Percentiles rank a stretch among this genome's conserved stretches.
phyloP scores from a whole-genome alignment of 1,140 invertebrate species.

The Microplitis mediator region DNA sequence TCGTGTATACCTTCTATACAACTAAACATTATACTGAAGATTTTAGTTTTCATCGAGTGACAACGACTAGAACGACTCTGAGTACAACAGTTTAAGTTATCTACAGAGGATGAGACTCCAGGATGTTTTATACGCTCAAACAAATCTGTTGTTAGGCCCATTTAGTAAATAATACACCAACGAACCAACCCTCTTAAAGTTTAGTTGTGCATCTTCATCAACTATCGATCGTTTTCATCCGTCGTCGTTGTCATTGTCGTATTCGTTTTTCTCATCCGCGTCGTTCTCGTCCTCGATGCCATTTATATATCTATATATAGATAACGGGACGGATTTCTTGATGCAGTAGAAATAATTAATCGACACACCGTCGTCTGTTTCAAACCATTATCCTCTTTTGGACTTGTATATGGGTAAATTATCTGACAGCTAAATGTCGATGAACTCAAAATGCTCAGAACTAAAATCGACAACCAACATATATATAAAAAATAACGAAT shows the following conservation, averaged over 20 bases:
- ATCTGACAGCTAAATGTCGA: not conserved
- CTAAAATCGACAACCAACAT: not conserved
- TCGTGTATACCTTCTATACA: no score
- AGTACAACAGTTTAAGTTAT: not conserved
- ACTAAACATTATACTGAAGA: no score
- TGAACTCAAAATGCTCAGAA: not conserved
- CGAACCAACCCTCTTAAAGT: slow-evolving; percentile 1
- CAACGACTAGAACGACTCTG: slow-evolving; percentile 31
- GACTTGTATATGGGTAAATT: not conserved
- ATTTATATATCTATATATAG: no score
- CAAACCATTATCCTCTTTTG: not conserved
- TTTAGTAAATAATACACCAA: slow-evolving; percentile 12
- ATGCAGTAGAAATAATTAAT: slow-evolving; percentile 6
- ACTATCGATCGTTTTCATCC: slow-evolving; percentile 14
- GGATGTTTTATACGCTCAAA: slow-evolving; percentile 57
- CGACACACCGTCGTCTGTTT: not conserved
- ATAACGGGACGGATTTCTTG: not conserved
- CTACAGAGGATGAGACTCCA: slow-evolving; percentile 49
- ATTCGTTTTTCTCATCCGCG: no score
- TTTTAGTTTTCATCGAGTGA: slow-evolving; percentile 27
- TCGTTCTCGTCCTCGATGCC: no score
- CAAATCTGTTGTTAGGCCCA: slow-evolving; percentile 47
- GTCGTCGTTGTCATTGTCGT: no score
- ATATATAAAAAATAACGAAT: no score
- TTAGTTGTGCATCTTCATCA: slow-evolving; percentile 9